phyloP scores from a whole-genome alignment of 2,888 invertebrate species.

The Caenorhabditis sp. region DNA sequence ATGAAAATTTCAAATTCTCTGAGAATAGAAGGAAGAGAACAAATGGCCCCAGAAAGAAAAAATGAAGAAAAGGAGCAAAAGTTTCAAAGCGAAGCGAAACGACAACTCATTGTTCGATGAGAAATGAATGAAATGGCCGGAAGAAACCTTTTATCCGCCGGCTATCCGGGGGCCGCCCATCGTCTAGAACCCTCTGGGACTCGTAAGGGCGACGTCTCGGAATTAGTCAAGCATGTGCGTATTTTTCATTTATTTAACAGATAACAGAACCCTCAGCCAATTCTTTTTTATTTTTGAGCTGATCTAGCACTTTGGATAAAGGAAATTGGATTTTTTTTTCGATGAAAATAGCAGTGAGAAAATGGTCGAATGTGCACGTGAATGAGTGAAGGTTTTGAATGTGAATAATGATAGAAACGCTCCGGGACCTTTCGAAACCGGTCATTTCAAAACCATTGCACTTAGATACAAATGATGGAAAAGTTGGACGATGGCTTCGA shows the following conservation, averaged over 20 bases:
- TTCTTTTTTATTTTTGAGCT: neutral
- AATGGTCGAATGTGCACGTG: neutral
- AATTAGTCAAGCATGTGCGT: conserved; percentile 55
- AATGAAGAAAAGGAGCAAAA: neutral
- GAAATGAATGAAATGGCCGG: conserved; percentile 6
- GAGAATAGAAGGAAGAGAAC: neutral
- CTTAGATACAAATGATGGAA: too few species aligned
- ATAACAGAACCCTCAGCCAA: neutral
- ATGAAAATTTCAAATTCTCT: too few species aligned
- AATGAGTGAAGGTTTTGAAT: neutral
- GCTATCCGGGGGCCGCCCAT: conserved; percentile 12
- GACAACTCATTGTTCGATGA: neutral
- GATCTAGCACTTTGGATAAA: neutral
- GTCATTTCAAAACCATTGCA: too few species aligned
- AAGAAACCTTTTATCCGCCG: conserved; percentile 6
- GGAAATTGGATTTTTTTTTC: neutral
- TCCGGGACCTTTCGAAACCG: neutral
- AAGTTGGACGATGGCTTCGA: too few species aligned
- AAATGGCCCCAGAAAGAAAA: too few species aligned
- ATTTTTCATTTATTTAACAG: conserved; percentile 49
- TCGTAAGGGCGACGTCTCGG: conserved; percentile 22
- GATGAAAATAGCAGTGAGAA: neutral
- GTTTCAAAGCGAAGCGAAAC: neutral
- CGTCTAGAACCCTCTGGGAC: conserved; percentile 53
- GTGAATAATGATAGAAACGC: neutral